Evolutionary conservation across 2,113 vertebrate species (phyloP).

Genomic region (Microcebus tavaratra): DNA sequence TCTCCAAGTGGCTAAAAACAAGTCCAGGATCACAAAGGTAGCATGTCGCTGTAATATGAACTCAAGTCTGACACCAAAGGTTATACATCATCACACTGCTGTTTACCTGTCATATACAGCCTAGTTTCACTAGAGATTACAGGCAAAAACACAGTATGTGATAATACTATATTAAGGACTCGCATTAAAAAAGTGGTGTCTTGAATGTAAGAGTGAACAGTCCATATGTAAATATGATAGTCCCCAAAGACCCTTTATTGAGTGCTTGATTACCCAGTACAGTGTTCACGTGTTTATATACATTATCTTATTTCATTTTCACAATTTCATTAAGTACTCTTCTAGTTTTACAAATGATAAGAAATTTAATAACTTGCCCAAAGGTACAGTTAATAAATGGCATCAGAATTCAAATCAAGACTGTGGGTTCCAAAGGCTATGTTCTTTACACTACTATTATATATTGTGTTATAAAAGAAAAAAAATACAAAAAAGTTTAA

Average conservation of each 20-base stretch:
- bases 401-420: neutral
- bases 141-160: neutral
- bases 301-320: neutral
- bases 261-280: neutral
- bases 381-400: slow-evolving; percentile 19
- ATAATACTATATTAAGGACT: neutral
- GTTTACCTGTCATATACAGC: neutral
- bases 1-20: neutral
- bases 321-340: neutral
- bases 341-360: slow-evolving; percentile 14
- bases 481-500: neutral
- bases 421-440: neutral
- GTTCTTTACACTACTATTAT: neutral
- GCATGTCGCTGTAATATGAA: neutral
- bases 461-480: neutral
- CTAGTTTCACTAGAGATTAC: neutral
- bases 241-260: neutral
- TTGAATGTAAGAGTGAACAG: neutral
- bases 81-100: neutral
- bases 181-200: neutral
- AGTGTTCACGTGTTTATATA: neutral
- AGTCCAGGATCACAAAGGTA: neutral
- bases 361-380: slow-evolving; percentile 12
- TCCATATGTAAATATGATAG: neutral
- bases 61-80: neutral